phyloP scores from a whole-genome alignment of 2,113 vertebrate species.

The Elephas maximus region DNA sequence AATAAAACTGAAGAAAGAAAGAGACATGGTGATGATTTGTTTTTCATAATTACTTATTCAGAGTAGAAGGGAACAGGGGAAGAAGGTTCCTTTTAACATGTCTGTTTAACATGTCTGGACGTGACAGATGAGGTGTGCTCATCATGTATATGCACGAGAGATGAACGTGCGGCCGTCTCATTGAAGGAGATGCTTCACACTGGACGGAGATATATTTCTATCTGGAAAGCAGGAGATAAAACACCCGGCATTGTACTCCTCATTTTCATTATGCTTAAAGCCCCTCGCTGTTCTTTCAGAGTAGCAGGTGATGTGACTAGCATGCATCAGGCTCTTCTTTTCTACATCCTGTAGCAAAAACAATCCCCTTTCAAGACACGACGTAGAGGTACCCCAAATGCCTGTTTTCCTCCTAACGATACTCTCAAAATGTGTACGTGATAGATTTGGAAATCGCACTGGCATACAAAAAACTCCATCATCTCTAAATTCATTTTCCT shows the following conservation, averaged over 20 bases:
- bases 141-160: not conserved
- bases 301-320: conserved; percentile 51
- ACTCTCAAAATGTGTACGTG: not conserved
- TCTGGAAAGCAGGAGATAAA: conserved; percentile 71
- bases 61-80: conserved; percentile 60
- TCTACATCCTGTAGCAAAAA: conserved; percentile 31
- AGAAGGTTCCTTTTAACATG: conserved; percentile 76
- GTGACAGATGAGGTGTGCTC: conserved; percentile 70
- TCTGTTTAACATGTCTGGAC: conserved; percentile 75
- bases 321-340: conserved; percentile 19
- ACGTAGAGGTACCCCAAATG: not conserved
- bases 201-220: conserved; percentile 25
- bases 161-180: conserved; percentile 3
- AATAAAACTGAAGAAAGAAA: conserved; percentile 75
- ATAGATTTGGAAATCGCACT: conserved; percentile 5
- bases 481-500: not conserved
- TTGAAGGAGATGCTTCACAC: not conserved
- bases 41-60: conserved; percentile 82
- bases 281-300: conserved; percentile 18
- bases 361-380: not conserved
- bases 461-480: not conserved
- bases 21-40: conserved; percentile 70
- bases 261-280: conserved; percentile 4
- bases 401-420: conserved; percentile 1
- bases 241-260: conserved; percentile 2